These are phyloP conservation scores for Brachypteracias leptosomus DNA, from an alignment of 2,113 vertebrate species.

Conservation along the genomic window DNA sequence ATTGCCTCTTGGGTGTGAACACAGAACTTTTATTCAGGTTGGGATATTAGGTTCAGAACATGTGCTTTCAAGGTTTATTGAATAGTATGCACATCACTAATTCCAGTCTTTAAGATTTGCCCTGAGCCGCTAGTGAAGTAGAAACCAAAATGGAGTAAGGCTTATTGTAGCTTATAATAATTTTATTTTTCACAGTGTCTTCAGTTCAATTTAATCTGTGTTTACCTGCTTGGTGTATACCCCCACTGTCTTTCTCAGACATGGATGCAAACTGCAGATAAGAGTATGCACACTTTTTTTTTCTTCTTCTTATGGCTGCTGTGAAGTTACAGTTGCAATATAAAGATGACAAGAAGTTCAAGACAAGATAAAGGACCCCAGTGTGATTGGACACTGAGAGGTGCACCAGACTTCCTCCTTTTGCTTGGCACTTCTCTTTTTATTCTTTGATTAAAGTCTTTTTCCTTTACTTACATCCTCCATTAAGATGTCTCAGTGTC, in stretches of 20 bases:
- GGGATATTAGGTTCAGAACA: neutral
- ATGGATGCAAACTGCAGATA: neutral
- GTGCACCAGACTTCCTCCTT: slow-evolving; percentile 31
- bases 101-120: neutral
- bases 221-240: neutral
- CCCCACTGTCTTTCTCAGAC: neutral
- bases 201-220: neutral
- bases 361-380: slow-evolving; percentile 25
- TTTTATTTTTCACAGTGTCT: neutral
- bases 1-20: neutral
- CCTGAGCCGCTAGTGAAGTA: neutral
- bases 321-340: neutral
- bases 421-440: slow-evolving; percentile 55
- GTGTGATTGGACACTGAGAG: slow-evolving; percentile 40
- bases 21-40: neutral
- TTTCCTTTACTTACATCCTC: slow-evolving; percentile 84
- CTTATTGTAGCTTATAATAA: neutral
- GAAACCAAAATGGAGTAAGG: neutral
- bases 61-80: neutral
- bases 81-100: neutral
- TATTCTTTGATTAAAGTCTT: slow-evolving; percentile 82
- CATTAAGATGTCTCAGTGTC: slow-evolving; percentile 90
- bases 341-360: slow-evolving; percentile 26
- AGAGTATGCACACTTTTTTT: neutral
- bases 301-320: neutral